Evolutionary conservation across 2,113 vertebrate genomes (phyloP).

Genomic region (Plestiodon gilberti): DNA sequence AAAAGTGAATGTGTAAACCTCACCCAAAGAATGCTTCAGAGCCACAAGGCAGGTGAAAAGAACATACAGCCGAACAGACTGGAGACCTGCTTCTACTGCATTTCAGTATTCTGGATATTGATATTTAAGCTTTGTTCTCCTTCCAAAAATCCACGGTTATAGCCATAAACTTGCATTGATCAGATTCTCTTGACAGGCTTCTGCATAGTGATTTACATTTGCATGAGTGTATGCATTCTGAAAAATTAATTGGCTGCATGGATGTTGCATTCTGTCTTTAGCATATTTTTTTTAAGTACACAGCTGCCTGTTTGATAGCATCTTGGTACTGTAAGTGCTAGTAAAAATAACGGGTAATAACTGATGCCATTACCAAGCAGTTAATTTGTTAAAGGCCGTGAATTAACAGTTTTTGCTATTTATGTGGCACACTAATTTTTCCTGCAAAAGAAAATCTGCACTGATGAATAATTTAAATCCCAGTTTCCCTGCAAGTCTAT

Average conservation of each 20-base stretch:
- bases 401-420: constrained; percentile 61
- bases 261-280: constrained; percentile 34
- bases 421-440: constrained; percentile 55
- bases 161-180: constrained; percentile 10
- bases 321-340: constrained; percentile 43
- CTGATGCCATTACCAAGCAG: constrained; percentile 51
- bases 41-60: constrained; percentile 24
- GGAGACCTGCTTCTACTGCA: constrained; percentile 17
- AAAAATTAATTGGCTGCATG: constrained; percentile 46
- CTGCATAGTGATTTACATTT: not conserved
- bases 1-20: constrained; percentile 14
- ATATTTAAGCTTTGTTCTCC: constrained; percentile 8
- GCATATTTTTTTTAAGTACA: constrained; percentile 41
- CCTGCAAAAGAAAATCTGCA: constrained; percentile 53
- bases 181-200: constrained; percentile 35
- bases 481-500: constrained; percentile 57
- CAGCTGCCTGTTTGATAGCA: constrained; percentile 42
- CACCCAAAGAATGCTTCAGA: not conserved
- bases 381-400: constrained; percentile 66
- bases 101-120: constrained; percentile 40
- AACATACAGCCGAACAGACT: not conserved
- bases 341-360: constrained; percentile 47
- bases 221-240: constrained; percentile 42
- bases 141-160: not conserved
- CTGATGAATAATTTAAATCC: constrained; percentile 73